phyloP scores from a whole-genome alignment of 2,797 vertebrate genomes.

The Thripadectes ignobilis region DNA sequence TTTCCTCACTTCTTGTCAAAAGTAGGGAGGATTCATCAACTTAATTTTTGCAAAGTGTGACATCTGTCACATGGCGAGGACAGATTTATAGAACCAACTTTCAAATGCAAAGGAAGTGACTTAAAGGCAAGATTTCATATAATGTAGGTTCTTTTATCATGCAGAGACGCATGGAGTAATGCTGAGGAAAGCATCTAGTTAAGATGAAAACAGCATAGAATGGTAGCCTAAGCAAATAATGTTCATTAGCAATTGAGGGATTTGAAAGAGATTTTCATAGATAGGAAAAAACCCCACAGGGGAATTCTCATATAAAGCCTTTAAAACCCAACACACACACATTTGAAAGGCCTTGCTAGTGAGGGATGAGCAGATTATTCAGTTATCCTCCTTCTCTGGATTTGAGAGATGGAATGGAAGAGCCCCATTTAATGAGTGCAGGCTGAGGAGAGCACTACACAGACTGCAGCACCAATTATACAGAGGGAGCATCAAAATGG shows the following conservation, averaged over 20 bases:
- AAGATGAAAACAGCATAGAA: not conserved
- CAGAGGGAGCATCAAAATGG: not conserved
- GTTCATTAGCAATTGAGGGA: not conserved
- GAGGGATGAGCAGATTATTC: not conserved
- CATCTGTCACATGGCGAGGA: not conserved
- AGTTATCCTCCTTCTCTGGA: not conserved
- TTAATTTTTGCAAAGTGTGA: not conserved
- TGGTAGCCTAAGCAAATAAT: not conserved
- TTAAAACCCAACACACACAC: not conserved
- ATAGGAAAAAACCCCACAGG: not conserved
- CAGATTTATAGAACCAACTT: not conserved
- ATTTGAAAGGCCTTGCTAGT: not conserved
- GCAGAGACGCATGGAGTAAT: not conserved
- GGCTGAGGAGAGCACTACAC: not conserved
- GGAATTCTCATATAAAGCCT: not conserved
- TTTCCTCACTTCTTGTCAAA: not conserved
- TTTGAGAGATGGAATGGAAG: not conserved
- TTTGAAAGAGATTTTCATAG: not conserved
- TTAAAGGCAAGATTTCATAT: conserved; percentile 14
- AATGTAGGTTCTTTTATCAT: not conserved
- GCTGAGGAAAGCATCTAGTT: not conserved
- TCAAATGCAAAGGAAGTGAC: not conserved
- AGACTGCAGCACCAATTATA: not conserved
- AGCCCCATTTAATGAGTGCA: not conserved
- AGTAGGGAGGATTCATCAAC: not conserved